Evolutionary conservation across 1,140 invertebrate genomes (phyloP).

Genomic region (Venturia canescens): DNA sequence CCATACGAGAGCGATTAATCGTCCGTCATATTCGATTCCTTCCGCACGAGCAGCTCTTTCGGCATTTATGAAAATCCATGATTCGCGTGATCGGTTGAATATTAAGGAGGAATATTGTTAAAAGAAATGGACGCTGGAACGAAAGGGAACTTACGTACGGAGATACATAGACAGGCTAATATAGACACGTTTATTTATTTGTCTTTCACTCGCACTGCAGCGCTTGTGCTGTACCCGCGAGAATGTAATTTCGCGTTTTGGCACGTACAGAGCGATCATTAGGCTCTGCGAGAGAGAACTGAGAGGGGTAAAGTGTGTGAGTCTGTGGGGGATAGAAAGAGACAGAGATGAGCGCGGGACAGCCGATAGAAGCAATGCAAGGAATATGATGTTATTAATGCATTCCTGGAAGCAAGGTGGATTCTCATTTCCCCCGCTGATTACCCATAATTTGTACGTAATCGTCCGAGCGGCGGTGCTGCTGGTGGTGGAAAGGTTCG

Average conservation of each 20-base stretch:
- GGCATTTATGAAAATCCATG: conserved; percentile 6
- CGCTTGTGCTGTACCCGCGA: conserved; percentile 7
- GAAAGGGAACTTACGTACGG: not conserved
- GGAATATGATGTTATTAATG: conserved; percentile 66
- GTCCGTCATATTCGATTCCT: not conserved
- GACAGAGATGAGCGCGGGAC: conserved; percentile 14
- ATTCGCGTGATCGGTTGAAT: conserved; percentile 28
- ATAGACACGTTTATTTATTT: conserved; percentile 34
- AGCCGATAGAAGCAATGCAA: conserved; percentile 52
- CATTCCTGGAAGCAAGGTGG: conserved; percentile 65
- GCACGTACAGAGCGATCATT: conserved; percentile 64
- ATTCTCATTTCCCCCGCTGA: conserved; percentile 64
- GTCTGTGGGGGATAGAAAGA: not conserved
- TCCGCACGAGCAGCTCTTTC: not conserved
- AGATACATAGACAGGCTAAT: not conserved
- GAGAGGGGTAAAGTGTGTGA: not conserved
- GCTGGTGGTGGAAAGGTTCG: conserved; percentile 56
- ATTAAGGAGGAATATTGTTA: not conserved
- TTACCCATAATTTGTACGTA: conserved; percentile 67
- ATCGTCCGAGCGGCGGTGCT: conserved; percentile 50
- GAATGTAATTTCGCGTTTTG: conserved; percentile 61
- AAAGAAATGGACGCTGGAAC: conserved; percentile 29
- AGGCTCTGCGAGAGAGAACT: conserved; percentile 43
- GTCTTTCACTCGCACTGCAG: conserved; percentile 39
- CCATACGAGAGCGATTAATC: not conserved